A percentile compares a stretch with the other conserved stretches of the same genome.
phyloP scores from a whole-genome alignment of 2,113 vertebrate genomes.

The Hiodon alosoides region DNA sequence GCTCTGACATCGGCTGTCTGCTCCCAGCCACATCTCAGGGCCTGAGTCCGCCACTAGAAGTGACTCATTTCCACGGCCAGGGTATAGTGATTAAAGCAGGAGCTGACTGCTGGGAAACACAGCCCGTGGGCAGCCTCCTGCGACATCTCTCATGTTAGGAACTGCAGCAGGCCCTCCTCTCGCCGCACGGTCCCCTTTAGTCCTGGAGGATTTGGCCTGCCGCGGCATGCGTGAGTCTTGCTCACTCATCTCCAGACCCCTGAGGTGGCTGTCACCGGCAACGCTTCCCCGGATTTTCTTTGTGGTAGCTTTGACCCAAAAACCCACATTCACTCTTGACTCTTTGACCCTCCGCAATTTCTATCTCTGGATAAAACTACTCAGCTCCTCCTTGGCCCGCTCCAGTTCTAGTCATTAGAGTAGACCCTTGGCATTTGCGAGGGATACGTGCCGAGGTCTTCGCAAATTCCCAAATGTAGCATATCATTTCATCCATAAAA shows the following conservation, averaged over 20 bases:
- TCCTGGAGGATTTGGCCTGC: not conserved
- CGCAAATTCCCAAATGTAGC: too few relatives aligned
- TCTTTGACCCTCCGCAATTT: too few relatives aligned
- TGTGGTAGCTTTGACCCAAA: too few relatives aligned
- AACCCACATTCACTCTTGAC: too few relatives aligned
- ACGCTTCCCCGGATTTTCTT: too few relatives aligned
- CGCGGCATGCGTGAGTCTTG: not conserved
- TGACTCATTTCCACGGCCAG: slow-evolving; percentile 1
- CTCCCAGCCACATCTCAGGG: not conserved
- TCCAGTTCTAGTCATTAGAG: too few relatives aligned
- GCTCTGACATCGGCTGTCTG: not conserved
- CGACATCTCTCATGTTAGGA: not conserved
- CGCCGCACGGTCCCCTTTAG: not conserved
- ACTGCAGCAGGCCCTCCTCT: not conserved
- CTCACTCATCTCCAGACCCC: not conserved
- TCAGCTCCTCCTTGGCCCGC: too few relatives aligned
- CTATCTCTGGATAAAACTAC: too few relatives aligned
- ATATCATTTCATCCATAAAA: too few relatives aligned
- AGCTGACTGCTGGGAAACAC: not conserved
- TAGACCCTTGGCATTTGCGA: too few relatives aligned
- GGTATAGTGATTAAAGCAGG: not conserved
- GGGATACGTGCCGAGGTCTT: too few relatives aligned
- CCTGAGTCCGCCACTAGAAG: not conserved
- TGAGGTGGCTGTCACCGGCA: not conserved
- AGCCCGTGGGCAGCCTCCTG: not conserved